These are phyloP conservation scores for Ochropleura leucogaster DNA, from an alignment of 2,888 invertebrate species.

Conservation along the genomic window DNA sequence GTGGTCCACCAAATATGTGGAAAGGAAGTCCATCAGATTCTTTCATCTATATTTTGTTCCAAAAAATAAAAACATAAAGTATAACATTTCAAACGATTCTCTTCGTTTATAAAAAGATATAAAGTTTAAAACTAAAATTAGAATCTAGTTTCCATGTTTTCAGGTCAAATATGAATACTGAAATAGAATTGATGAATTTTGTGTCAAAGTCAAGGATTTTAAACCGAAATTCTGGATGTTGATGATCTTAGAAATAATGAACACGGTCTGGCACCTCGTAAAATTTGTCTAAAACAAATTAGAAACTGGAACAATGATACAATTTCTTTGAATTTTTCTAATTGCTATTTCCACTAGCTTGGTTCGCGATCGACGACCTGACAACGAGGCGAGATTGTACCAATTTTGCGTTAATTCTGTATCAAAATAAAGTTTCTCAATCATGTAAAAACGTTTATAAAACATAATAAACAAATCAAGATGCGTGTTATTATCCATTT, in stretches of 20 bases:
- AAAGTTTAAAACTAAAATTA: conserved; percentile 49
- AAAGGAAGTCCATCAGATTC: neutral
- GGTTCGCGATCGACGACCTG: conserved; percentile 10
- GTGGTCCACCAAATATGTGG: neutral
- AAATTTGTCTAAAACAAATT: conserved; percentile 40
- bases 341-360: conserved; percentile 32
- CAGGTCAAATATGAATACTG: conserved; percentile 57
- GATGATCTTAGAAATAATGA: conserved; percentile 34
- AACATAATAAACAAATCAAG: conserved; percentile 72
- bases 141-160: conserved; percentile 55
- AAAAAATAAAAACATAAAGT: conserved; percentile 11
- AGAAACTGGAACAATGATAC: conserved; percentile 49
- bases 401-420: conserved; percentile 46
- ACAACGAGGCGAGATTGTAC: conserved; percentile 31
- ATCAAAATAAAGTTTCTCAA: conserved; percentile 67
- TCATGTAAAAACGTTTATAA: conserved; percentile 68
- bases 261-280: conserved; percentile 38
- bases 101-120: conserved; percentile 43
- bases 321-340: conserved; percentile 35
- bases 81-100: conserved; percentile 16
- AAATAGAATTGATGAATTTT: conserved; percentile 56
- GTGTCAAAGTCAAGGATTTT: conserved; percentile 59
- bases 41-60: neutral
- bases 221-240: conserved; percentile 28
- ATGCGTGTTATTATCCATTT: conserved; percentile 76